Evolutionary conservation across 1,140 invertebrate species (phyloP).

Genomic region (Portunus trituberculatus): DNA sequence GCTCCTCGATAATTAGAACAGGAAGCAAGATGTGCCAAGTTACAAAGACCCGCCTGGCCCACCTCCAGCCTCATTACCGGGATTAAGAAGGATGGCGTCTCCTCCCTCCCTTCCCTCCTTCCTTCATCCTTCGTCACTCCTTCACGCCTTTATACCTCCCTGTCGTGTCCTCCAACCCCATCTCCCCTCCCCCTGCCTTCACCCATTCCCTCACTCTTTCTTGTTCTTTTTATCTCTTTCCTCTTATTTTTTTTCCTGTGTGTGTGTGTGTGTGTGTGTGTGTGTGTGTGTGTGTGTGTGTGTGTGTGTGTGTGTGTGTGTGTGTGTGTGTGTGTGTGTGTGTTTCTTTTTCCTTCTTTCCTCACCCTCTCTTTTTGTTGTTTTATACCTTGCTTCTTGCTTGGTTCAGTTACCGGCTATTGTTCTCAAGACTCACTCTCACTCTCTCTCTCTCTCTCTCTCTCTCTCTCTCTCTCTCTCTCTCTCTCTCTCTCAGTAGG

Average conservation of each 20-base stretch:
- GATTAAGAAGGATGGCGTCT: constrained; percentile 69
- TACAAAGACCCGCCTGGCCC: constrained; percentile 63
- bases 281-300: no score
- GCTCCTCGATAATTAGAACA: constrained; percentile 74
- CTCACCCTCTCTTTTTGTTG: neutral
- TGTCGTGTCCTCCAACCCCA: neutral
- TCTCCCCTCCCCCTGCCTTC: neutral
- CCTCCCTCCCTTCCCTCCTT: neutral
- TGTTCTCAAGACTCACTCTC: constrained; percentile 26
- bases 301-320: no score
- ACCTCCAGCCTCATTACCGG: constrained; percentile 57
- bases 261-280: no score
- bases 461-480: constrained; percentile 1
- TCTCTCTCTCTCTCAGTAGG: neutral
- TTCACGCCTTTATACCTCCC: neutral
- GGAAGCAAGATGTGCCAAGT: constrained; percentile 72
- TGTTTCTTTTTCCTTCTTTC: neutral
- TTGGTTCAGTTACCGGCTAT: neutral
- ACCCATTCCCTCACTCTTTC: neutral
- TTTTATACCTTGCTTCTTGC: neutral
- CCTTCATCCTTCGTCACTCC: neutral
- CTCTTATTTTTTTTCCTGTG: neutral
- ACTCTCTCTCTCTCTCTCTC: neutral
- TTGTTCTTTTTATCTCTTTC: neutral
- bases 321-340: no score